Percentiles rank a stretch among this genome's conserved stretches.
Conservation (phyloP, 1,140 invertebrate genomes). For the Hyposmocoma kahamanoa region DNA sequence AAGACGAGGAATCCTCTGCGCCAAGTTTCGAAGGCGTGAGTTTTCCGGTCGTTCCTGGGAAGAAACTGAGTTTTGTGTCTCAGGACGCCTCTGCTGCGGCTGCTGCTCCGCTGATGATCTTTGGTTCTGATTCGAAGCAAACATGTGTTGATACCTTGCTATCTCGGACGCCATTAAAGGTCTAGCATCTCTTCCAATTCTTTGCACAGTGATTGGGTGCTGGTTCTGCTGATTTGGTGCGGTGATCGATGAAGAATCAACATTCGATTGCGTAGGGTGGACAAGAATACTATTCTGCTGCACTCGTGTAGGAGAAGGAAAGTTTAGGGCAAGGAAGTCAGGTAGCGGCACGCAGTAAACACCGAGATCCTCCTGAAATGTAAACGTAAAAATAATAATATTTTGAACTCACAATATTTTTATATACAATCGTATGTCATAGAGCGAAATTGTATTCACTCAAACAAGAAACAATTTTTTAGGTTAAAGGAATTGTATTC, state of each 20-base stretch:
- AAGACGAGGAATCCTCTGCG: slow-evolving; percentile 47
- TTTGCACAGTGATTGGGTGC: slow-evolving; percentile 60
- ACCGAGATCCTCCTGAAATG: slow-evolving; percentile 58
- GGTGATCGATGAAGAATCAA: slow-evolving; percentile 21
- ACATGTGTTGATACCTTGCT: slow-evolving; percentile 61
- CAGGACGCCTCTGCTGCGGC: slow-evolving; percentile 18
- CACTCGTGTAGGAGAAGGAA: slow-evolving; percentile 33
- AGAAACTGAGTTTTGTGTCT: slow-evolving; percentile 28
- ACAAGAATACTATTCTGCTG: slow-evolving; percentile 40
- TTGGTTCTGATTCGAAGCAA: slow-evolving; percentile 28
- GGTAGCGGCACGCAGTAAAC: slow-evolving; percentile 63
- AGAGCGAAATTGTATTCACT: too few relatives aligned
- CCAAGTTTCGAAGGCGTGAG: slow-evolving; percentile 35
- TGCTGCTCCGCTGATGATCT: slow-evolving; percentile 7
- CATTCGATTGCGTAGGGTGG: slow-evolving; percentile 22
- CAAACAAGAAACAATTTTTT: too few relatives aligned
- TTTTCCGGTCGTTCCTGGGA: slow-evolving; percentile 31
- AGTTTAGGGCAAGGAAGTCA: slow-evolving; percentile 54
- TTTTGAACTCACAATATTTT: background rate
- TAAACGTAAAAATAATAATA: slow-evolving; percentile 6
- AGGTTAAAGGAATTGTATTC: too few relatives aligned
- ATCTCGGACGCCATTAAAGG: slow-evolving; percentile 54
- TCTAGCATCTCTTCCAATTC: slow-evolving; percentile 62
- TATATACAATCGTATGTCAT: too few relatives aligned
- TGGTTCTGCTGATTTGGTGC: slow-evolving; percentile 28